These are phyloP conservation scores for Micromesistius poutassou DNA, from an alignment of 2,797 vertebrate genomes.

Conservation along the genomic window DNA sequence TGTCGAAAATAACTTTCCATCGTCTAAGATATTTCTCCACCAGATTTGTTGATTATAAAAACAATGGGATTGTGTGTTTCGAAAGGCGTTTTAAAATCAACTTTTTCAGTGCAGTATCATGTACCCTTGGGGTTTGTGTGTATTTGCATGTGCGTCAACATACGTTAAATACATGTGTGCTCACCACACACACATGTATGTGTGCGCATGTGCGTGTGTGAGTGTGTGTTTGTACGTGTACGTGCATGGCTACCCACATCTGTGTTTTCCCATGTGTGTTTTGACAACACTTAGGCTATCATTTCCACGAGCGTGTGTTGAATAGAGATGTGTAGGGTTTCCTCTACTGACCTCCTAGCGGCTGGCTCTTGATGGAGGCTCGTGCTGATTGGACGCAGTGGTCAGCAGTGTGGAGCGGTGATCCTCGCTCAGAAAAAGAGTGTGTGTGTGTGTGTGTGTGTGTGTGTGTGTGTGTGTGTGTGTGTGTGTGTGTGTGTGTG, in stretches of 20 bases:
- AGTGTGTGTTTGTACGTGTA: constrained; percentile 1
- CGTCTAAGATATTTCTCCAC: neutral
- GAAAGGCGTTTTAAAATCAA: no score
- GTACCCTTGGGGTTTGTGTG: no score
- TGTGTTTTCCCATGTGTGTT: constrained; percentile 17
- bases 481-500: no score
- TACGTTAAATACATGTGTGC: no score
- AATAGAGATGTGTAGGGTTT: no score
- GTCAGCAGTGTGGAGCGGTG: constrained; percentile 47
- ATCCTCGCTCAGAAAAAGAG: constrained; percentile 47
- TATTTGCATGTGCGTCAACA: no score
- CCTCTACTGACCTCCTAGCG: no score
- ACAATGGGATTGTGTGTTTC: neutral
- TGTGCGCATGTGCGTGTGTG: neutral
- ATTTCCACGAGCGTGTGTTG: no score
- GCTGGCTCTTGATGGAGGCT: neutral
- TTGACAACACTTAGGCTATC: constrained; percentile 33
- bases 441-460: no score
- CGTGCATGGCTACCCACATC: constrained; percentile 13
- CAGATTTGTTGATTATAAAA: neutral
- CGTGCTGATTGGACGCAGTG: constrained; percentile 48
- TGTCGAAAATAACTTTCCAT: constrained; percentile 57
- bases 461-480: no score
- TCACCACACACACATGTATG: no score
- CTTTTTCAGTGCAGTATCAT: no score